Evolutionary conservation across 2,797 vertebrate genomes (phyloP).

Genomic region (Scolopax bukidnonensis): DNA sequence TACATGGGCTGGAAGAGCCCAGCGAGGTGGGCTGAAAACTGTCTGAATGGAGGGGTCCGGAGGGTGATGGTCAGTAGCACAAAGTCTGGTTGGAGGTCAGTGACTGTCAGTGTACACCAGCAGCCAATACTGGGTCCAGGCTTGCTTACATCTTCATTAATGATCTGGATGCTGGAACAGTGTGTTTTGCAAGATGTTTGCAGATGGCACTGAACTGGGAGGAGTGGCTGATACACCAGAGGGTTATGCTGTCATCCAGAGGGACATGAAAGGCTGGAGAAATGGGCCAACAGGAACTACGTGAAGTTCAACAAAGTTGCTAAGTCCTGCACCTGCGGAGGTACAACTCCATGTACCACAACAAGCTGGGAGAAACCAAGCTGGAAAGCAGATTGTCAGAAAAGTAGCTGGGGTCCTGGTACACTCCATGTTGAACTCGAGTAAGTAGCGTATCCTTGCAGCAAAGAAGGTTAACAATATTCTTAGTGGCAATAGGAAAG

Average conservation of each 20-base stretch:
- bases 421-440: background rate
- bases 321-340: background rate
- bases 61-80: rapidly evolving
- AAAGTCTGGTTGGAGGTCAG: background rate
- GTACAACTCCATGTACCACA: background rate
- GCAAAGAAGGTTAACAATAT: background rate
- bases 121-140: background rate
- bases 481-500: rapidly evolving
- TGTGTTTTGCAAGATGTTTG: background rate
- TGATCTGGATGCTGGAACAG: background rate
- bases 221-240: background rate
- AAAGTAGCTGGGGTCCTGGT: background rate
- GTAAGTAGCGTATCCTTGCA: background rate
- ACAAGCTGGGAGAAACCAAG: background rate
- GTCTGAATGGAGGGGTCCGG: background rate
- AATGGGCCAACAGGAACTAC: background rate
- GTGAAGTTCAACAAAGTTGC: background rate
- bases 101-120: rapidly evolving
- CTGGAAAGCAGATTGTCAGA: background rate
- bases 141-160: background rate
- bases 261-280: background rate
- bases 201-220: rapidly evolving
- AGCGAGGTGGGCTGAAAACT: background rate
- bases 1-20: background rate
- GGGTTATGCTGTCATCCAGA: background rate